These are phyloP conservation scores for Thermophis baileyi DNA, from an alignment of 2,113 vertebrate species.

Conservation along the genomic window DNA sequence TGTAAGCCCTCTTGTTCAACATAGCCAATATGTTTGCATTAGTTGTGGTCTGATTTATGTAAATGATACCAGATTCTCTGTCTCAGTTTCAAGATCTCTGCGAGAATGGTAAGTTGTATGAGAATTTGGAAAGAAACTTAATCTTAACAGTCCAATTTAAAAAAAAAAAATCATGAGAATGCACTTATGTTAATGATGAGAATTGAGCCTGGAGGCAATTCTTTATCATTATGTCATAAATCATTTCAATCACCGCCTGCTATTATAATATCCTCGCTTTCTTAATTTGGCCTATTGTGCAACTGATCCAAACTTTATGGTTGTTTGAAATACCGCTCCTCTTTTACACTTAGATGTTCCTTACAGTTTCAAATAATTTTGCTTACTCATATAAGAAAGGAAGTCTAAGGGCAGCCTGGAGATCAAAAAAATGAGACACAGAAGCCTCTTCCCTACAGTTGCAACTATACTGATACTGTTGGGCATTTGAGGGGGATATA, in stretches of 20 bases:
- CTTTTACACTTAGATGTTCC: not conserved
- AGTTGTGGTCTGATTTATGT: not conserved
- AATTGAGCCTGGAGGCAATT: not conserved
- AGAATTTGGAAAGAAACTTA: not conserved
- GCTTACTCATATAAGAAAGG: not conserved
- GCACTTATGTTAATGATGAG: not conserved
- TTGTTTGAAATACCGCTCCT: not conserved
- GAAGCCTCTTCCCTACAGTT: not conserved
- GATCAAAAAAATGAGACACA: not conserved
- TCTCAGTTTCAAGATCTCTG: not conserved
- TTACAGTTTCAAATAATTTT: not conserved
- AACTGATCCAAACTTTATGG: not conserved
- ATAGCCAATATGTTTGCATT: not conserved
- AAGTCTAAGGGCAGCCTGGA: not conserved
- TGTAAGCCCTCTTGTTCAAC: not conserved
- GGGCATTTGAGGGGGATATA: not conserved
- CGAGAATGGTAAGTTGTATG: not conserved
- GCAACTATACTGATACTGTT: not conserved
- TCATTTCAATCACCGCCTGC: not conserved
- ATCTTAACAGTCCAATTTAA: not conserved
- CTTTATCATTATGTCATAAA: not conserved
- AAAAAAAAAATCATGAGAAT: not conserved
- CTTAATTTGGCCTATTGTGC: not conserved
- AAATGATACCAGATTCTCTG: not conserved
- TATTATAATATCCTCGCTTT: not conserved